Conservation (phyloP, 2,888 invertebrate species). For the Cephus nigrinus region DNA sequence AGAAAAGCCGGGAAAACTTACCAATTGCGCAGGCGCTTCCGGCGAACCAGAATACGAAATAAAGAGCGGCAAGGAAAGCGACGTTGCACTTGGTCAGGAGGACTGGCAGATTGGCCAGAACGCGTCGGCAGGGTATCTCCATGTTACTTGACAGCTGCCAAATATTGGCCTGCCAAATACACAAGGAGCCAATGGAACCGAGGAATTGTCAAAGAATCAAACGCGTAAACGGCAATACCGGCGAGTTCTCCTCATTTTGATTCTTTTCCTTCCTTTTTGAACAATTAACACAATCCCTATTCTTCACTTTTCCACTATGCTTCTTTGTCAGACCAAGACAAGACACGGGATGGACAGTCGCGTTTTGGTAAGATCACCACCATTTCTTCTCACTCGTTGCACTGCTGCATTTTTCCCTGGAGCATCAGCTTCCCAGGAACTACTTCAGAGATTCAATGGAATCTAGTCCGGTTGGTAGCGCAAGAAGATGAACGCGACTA, state of each 20-base stretch:
- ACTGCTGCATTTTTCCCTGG: not conserved
- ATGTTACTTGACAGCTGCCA: conserved; percentile 29
- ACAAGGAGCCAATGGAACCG: not conserved
- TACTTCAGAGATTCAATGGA: not conserved
- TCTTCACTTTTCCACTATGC: not conserved
- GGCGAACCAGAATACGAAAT: conserved; percentile 36
- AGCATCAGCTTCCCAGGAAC: not conserved
- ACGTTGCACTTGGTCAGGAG: conserved; percentile 31
- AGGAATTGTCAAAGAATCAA: not conserved
- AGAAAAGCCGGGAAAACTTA: conserved; percentile 30
- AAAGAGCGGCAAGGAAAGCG: conserved; percentile 40
- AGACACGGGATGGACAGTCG: not conserved
- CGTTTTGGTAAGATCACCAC: not conserved
- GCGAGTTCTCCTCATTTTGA: not conserved
- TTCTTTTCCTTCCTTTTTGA: not conserved
- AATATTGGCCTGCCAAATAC: not conserved
- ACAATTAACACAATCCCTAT: not conserved
- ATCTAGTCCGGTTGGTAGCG: not conserved
- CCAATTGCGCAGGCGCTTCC: conserved; percentile 47
- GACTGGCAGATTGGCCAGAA: conserved; percentile 26
- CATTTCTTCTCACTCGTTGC: not conserved
- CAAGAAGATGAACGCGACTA: not conserved
- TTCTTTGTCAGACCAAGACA: not conserved
- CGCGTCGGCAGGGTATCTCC: conserved; percentile 32
- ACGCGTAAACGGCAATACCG: not conserved